phyloP scores from a whole-genome alignment of 2,113 vertebrate genomes.

The Pandion haliaetus region DNA sequence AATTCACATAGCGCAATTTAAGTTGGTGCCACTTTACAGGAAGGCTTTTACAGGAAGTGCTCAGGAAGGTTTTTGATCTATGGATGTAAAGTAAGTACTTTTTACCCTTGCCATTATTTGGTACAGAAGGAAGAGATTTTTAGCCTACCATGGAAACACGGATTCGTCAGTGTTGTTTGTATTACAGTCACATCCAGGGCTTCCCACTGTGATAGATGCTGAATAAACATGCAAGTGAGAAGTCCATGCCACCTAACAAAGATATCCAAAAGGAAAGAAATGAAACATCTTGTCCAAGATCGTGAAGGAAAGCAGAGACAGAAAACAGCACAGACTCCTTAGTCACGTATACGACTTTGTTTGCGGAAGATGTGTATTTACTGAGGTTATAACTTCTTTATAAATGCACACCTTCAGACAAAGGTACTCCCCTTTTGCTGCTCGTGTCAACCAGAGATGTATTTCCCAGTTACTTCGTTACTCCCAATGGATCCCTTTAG shows the following conservation, averaged over 20 bases:
- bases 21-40: conserved; percentile 2
- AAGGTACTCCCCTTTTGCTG: not conserved
- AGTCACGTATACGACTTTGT: not conserved
- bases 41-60: conserved; percentile 53
- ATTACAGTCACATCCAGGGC: conserved; percentile 34
- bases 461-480: not conserved
- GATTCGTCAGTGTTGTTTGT: conserved; percentile 26
- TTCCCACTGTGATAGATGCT: conserved; percentile 23
- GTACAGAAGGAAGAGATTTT: conserved; percentile 34
- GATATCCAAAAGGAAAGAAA: conserved; percentile 8
- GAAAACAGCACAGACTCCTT: not conserved
- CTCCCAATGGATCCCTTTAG: not conserved
- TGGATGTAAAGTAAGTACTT: conserved; percentile 36
- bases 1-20: conserved; percentile 12
- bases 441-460: not conserved
- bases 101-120: conserved; percentile 47
- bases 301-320: not conserved
- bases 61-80: conserved; percentile 49
- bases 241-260: not conserved
- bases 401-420: not conserved
- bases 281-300: not conserved
- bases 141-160: conserved; percentile 16
- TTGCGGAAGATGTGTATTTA: not conserved
- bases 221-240: conserved; percentile 25
- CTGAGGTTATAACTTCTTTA: not conserved